Evolutionary conservation across 92 coral and sea anemone species (phyloP).

Genomic region (Epizoanthus ramosus): DNA sequence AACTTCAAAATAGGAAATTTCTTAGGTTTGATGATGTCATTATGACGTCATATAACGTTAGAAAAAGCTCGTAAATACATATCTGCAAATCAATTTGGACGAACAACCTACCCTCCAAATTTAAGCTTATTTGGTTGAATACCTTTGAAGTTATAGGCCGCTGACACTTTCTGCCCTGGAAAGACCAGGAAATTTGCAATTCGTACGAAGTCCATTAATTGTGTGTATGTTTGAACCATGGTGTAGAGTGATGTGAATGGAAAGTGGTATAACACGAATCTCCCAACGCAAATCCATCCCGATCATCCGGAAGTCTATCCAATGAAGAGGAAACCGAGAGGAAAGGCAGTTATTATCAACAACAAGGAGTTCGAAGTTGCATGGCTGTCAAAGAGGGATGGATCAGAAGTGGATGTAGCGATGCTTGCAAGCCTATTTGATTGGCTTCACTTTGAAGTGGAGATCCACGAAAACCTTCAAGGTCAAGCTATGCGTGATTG

Average conservation of each 20-base stretch:
- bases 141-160: too few relatives aligned
- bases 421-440: constrained; percentile 54
- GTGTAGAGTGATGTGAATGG: background rate
- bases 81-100: too few relatives aligned
- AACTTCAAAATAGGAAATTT: too few relatives aligned
- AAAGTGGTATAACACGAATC: constrained; percentile 12
- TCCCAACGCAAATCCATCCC: constrained; percentile 11
- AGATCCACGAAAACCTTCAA: constrained; percentile 12
- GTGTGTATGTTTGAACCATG: too few relatives aligned
- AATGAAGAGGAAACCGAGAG: constrained; percentile 78
- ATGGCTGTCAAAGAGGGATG: constrained; percentile 48
- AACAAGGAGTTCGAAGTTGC: constrained; percentile 44
- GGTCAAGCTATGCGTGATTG: constrained; percentile 27
- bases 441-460: constrained; percentile 63
- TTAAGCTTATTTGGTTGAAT: too few relatives aligned
- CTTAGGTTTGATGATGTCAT: too few relatives aligned
- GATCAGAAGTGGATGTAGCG: constrained; percentile 66
- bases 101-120: too few relatives aligned
- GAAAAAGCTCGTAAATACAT: too few relatives aligned
- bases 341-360: constrained; percentile 80
- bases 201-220: background rate
- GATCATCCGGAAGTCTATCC: constrained; percentile 29
- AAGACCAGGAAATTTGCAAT: background rate
- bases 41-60: too few relatives aligned
- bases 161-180: background rate